Conservation (phyloP, 2,888 invertebrate species). For the Luffia ferchaultella region DNA sequence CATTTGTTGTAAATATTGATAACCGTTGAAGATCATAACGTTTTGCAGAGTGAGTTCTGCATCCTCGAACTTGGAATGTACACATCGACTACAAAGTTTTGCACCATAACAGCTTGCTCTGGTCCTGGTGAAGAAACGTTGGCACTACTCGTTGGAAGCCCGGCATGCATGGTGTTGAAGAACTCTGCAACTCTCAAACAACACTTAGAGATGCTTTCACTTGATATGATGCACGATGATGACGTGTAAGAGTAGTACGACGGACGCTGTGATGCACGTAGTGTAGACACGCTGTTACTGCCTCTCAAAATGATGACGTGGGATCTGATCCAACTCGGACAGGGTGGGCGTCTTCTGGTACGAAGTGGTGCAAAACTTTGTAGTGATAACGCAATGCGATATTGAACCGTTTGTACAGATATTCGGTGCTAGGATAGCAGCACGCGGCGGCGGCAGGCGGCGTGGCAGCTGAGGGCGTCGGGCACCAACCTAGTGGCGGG, state of each 20-base stretch:
- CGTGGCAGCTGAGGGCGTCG: conserved; percentile 32
- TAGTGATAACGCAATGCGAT: conserved; percentile 41
- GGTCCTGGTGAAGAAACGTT: not conserved
- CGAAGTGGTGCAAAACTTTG: conserved; percentile 59
- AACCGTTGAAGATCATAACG: too few relatives aligned
- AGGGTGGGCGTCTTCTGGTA: not conserved
- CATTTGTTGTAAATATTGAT: too few relatives aligned
- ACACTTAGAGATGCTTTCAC: too few relatives aligned
- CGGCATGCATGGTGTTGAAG: too few relatives aligned
- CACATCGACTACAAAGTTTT: conserved; percentile 62
- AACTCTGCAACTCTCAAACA: too few relatives aligned
- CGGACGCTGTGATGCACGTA: not conserved
- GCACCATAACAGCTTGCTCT: conserved; percentile 34
- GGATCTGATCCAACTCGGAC: not conserved
- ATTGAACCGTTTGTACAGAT: conserved; percentile 13
- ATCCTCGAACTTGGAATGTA: conserved; percentile 8
- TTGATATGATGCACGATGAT: conserved; percentile 1
- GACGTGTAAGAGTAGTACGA: not conserved
- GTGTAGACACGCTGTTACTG: not conserved
- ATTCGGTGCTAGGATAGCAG: not conserved
- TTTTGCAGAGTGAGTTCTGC: not conserved
- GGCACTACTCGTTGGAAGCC: not conserved
- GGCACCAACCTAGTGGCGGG: conserved; percentile 62
- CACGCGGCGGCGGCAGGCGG: conserved; percentile 30
- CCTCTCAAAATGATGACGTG: not conserved